Evolutionary conservation across 2,888 invertebrate genomes (phyloP).

Genomic region (Tanypteryx hageni): DNA sequence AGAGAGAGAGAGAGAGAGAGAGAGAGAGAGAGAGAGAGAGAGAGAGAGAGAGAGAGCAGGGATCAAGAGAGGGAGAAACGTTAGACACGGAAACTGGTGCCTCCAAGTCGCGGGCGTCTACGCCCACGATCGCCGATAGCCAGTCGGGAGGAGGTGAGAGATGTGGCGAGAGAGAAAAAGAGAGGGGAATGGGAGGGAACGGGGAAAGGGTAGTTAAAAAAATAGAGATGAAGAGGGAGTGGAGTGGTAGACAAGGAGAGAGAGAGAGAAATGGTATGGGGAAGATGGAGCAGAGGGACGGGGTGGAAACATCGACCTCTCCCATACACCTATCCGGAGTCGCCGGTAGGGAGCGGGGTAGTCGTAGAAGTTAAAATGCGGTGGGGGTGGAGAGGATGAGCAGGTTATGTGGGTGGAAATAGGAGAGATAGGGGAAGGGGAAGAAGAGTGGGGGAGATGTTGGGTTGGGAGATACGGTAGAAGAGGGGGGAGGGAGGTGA

Average conservation of each 20-base stretch:
- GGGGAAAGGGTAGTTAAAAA: neutral
- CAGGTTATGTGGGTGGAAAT: conserved; percentile 12
- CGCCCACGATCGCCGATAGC: conserved; percentile 45
- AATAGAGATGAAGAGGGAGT: neutral
- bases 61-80: neutral
- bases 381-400: neutral
- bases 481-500: conserved; percentile 66
- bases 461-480: conserved; percentile 67
- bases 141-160: neutral
- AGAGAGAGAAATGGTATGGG: conserved; percentile 2
- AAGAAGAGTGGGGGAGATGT: conserved; percentile 50
- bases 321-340: conserved; percentile 55
- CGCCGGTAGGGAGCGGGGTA: conserved; percentile 18
- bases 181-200: neutral
- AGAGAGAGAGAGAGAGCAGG: neutral
- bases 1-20: neutral
- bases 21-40: neutral
- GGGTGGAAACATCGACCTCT: conserved; percentile 50
- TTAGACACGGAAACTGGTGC: conserved; percentile 63
- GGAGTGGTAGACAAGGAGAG: neutral
- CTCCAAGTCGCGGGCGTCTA: conserved; percentile 61
- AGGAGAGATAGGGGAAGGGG: conserved; percentile 65
- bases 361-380: neutral
- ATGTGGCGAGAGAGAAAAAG: neutral
- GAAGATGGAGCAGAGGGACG: neutral